Evolutionary conservation across 37 sponge, comb jelly and placozoan species (phyloP).

Genomic region (Chondrosia reniformis): DNA sequence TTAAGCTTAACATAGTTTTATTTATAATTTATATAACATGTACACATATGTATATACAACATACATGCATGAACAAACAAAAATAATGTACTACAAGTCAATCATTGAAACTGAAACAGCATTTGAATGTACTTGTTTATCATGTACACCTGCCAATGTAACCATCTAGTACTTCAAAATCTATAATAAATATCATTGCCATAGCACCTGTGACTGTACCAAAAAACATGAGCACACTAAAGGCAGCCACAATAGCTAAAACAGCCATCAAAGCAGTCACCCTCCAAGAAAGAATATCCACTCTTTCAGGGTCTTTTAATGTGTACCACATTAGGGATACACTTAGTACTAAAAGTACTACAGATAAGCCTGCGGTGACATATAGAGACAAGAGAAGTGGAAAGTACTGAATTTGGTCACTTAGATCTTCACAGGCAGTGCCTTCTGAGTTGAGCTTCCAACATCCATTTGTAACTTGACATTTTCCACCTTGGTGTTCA

Average conservation of each 20-base stretch:
- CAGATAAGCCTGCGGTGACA: not conserved
- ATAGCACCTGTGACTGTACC: not conserved
- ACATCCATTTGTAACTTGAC: not conserved
- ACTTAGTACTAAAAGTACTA: slow-evolving; percentile 1
- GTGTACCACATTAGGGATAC: slow-evolving; percentile 1
- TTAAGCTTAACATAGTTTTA: not conserved
- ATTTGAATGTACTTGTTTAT: not conserved
- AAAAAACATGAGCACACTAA: not conserved
- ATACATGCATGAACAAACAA: not conserved
- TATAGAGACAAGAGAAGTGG: not conserved
- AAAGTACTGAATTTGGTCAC: not conserved
- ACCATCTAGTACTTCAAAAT: slow-evolving; percentile 3
- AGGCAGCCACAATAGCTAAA: not conserved
- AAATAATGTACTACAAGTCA: not conserved
- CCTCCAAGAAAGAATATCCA: not conserved
- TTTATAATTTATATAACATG: not conserved
- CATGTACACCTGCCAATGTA: slow-evolving; percentile 7
- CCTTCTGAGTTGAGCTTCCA: not conserved
- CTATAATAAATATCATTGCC: not conserved
- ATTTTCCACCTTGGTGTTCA: too few species aligned
- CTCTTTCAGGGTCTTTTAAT: not conserved
- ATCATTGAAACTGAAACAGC: not conserved
- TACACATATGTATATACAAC: not conserved
- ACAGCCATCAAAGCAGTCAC: not conserved
- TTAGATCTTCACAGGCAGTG: not conserved